These are phyloP conservation scores for Plodia interpunctella DNA, from an alignment of 1,140 invertebrate species.

Conservation along the genomic window DNA sequence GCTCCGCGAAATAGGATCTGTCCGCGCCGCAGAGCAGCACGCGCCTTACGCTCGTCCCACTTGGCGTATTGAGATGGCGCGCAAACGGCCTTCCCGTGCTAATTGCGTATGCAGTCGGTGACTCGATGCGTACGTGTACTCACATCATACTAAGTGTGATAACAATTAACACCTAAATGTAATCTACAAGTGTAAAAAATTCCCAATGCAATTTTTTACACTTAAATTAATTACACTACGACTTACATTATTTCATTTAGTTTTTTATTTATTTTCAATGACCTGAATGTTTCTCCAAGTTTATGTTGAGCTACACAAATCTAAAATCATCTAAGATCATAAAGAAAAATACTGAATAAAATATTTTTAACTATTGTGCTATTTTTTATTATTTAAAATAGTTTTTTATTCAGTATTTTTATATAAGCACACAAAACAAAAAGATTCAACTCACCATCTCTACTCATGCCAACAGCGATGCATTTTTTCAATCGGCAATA, in stretches of 20 bases:
- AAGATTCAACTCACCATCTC: slow-evolving; percentile 89
- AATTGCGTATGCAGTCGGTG: slow-evolving; percentile 48
- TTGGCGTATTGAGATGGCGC: slow-evolving; percentile 47
- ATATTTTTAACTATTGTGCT: background rate
- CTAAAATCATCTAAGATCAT: background rate
- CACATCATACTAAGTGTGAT: slow-evolving; percentile 7
- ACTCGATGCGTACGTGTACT: slow-evolving; percentile 16
- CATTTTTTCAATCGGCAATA: slow-evolving; percentile 98
- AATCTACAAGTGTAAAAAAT: too few relatives aligned
- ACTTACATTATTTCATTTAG: background rate
- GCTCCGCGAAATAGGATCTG: slow-evolving; percentile 59
- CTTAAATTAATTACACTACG: background rate
- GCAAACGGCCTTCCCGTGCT: slow-evolving; percentile 54
- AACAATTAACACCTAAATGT: slow-evolving; percentile 16
- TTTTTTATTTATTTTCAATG: background rate
- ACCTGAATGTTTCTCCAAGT: background rate
- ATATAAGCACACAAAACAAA: slow-evolving; percentile 17
- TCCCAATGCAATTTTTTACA: background rate
- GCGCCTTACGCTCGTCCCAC: slow-evolving; percentile 44
- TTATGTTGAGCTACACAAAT: too few relatives aligned
- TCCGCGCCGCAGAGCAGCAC: slow-evolving; percentile 27
- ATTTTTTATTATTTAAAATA: too few relatives aligned
- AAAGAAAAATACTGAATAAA: background rate
- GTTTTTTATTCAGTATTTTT: slow-evolving; percentile 4
- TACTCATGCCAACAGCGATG: slow-evolving; percentile 98